Conservation (phyloP, 2,113 vertebrate genomes). For the Connochaetes taurinus region DNA sequence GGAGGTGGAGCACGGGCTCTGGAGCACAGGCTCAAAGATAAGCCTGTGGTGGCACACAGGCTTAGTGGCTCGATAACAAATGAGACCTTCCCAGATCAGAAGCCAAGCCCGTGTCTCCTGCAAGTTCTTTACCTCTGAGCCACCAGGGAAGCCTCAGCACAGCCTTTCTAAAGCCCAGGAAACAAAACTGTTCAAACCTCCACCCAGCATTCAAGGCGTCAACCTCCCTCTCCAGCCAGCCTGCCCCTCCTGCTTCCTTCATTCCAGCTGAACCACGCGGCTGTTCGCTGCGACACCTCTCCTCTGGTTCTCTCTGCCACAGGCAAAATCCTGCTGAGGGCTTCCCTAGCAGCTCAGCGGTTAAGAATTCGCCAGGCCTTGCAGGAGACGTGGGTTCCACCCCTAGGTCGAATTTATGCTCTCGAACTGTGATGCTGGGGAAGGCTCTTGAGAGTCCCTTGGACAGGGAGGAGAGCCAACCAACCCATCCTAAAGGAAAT, state of each 20-base stretch:
- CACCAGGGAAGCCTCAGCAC: background rate
- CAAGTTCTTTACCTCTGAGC: background rate
- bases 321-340: background rate
- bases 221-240: background rate
- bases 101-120: background rate
- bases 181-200: background rate
- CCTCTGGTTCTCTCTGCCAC: background rate
- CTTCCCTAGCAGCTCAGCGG: background rate
- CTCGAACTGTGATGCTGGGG: background rate
- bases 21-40: background rate
- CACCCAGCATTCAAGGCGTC: background rate
- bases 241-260: background rate
- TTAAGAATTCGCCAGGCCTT: background rate
- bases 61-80: background rate
- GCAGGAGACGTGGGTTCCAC: background rate
- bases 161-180: rapidly evolving
- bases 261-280: rapidly evolving
- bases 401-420: background rate
- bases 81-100: background rate
- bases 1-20: background rate
- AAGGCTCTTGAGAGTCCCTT: background rate
- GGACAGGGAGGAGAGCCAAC: background rate
- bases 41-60: background rate
- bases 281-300: rapidly evolving
- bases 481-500: background rate